Percentiles rank a stretch among this genome's conserved stretches.
Evolutionary conservation across 2,888 invertebrate species (phyloP).

Genomic region (Caenorhabditis sinica): DNA sequence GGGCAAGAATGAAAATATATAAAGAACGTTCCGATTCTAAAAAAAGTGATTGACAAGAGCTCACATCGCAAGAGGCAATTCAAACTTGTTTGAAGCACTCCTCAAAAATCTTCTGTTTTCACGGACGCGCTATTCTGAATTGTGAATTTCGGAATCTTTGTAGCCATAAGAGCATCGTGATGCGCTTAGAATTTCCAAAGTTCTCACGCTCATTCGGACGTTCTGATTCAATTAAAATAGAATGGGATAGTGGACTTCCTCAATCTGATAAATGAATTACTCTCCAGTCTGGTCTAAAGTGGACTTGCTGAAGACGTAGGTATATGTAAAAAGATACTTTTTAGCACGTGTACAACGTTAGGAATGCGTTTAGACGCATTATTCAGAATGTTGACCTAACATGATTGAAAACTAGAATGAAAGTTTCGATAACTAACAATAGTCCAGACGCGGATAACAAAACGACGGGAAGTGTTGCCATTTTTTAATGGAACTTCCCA

Average conservation of each 20-base stretch:
- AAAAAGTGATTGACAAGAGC: slow-evolving; percentile 54
- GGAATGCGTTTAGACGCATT: slow-evolving; percentile 17
- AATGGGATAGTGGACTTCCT: background rate
- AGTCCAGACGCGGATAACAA: slow-evolving; percentile 12
- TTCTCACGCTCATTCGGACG: slow-evolving; percentile 52
- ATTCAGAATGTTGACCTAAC: slow-evolving; percentile 52
- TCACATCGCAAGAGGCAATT: slow-evolving; percentile 20
- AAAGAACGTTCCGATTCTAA: slow-evolving; percentile 42
- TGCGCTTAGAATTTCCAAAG: slow-evolving; percentile 30
- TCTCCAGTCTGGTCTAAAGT: slow-evolving; percentile 3
- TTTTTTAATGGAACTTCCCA: slow-evolving; percentile 38
- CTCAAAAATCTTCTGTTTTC: slow-evolving; percentile 39
- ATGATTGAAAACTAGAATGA: slow-evolving; percentile 35
- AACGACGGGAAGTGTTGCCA: background rate
- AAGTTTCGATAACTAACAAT: slow-evolving; percentile 5
- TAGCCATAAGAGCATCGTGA: slow-evolving; percentile 13
- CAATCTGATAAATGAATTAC: slow-evolving; percentile 10
- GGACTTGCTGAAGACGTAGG: slow-evolving; percentile 1
- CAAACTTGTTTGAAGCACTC: slow-evolving; percentile 38
- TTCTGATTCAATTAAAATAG: slow-evolving; percentile 39
- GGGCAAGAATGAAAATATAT: background rate
- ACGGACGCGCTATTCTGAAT: slow-evolving; percentile 5
- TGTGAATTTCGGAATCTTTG: background rate
- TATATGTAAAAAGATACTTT: slow-evolving; percentile 49
- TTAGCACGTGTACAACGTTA: slow-evolving; percentile 33